These are phyloP conservation scores for Himalopsyche kuldschensis DNA, from an alignment of 2,888 invertebrate genomes.

Conservation along the genomic window DNA sequence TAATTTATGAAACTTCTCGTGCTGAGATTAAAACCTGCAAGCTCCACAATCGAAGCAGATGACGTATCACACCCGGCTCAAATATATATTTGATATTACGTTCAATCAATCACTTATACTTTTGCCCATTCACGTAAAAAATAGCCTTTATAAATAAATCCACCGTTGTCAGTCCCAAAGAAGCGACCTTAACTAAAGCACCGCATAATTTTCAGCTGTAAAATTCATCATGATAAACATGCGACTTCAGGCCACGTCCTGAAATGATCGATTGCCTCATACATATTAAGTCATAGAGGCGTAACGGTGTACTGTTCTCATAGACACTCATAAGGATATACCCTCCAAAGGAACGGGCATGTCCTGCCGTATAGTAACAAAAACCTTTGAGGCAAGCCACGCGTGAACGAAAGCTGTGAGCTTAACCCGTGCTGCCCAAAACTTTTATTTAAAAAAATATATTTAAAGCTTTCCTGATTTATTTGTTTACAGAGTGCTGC, in stretches of 20 bases:
- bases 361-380: background rate
- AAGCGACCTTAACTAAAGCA: background rate
- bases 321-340: background rate
- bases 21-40: no score
- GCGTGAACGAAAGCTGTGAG: constrained; percentile 1
- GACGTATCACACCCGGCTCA: no score
- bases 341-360: background rate
- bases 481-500: no score
- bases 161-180: background rate
- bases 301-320: background rate
- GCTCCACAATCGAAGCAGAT: no score
- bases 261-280: constrained; percentile 30
- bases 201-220: background rate
- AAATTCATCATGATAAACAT: background rate
- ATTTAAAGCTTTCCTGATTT: no score
- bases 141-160: no score
- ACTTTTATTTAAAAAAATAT: no score
- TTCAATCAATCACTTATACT: no score
- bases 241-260: background rate
- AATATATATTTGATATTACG: no score
- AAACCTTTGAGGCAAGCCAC: constrained; percentile 11
- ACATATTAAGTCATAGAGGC: constrained; percentile 16
- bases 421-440: background rate
- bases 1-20: no score
- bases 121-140: no score